Conservation (phyloP, 2,888 invertebrate genomes). For the Oxystoma pomonae region DNA sequence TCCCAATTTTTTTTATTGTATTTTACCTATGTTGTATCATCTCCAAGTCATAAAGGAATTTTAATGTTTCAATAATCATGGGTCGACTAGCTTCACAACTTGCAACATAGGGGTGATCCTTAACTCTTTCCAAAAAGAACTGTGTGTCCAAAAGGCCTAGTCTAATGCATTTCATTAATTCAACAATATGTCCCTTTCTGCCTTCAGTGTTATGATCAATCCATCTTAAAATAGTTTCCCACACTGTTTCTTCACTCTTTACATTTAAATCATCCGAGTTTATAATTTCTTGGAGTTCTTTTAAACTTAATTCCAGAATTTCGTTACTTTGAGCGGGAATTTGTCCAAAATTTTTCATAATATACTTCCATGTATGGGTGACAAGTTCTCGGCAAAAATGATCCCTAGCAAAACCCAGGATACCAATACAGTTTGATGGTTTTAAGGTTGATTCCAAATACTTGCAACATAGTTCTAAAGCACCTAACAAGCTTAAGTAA, state of each 20-base stretch:
- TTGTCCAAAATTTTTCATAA: conserved; percentile 70
- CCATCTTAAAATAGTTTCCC: conserved; percentile 84
- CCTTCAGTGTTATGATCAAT: conserved; percentile 72
- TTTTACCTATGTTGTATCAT: conserved; percentile 69
- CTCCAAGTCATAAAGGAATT: conserved; percentile 88
- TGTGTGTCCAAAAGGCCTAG: conserved; percentile 81
- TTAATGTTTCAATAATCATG: conserved; percentile 84
- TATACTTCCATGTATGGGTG: conserved; percentile 51
- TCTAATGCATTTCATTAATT: conserved; percentile 75
- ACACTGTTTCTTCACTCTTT: conserved; percentile 81
- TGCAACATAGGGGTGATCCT: conserved; percentile 81
- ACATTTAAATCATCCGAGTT: conserved; percentile 82
- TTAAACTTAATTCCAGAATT: conserved; percentile 65
- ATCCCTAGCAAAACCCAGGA: conserved; percentile 77
- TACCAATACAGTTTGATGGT: conserved; percentile 78
- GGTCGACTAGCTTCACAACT: conserved; percentile 81
- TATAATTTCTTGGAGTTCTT: conserved; percentile 72
- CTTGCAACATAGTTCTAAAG: conserved; percentile 76
- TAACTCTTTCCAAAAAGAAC: conserved; percentile 87
- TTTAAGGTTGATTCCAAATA: conserved; percentile 66
- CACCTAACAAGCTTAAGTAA: conserved; percentile 79
- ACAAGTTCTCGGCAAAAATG: conserved; percentile 72
- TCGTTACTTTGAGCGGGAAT: conserved; percentile 72
- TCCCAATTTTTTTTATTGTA: too few relatives aligned
- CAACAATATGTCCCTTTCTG: conserved; percentile 71